phyloP scores from a whole-genome alignment of 2,888 invertebrate species.

The Dynastes hyllus region DNA sequence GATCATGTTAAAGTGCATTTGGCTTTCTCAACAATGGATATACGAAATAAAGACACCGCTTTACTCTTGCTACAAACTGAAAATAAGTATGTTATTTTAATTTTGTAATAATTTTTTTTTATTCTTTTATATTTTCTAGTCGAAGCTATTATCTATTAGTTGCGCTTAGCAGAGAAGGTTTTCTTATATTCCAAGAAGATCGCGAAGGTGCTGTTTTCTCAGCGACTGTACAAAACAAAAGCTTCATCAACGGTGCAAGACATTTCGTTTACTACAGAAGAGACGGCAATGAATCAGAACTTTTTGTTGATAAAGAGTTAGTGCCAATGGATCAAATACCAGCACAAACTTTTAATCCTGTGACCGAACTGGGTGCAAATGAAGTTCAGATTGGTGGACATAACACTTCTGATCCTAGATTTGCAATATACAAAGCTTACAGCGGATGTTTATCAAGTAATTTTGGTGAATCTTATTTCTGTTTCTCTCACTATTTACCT shows the following conservation, averaged over 20 bases:
- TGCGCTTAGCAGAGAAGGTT: constrained; percentile 88
- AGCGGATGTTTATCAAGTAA: constrained; percentile 92
- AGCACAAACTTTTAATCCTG: constrained; percentile 80
- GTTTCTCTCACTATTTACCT: neutral
- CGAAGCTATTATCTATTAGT: constrained; percentile 89
- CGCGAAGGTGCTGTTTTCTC: constrained; percentile 84
- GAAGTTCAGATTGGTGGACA: constrained; percentile 92
- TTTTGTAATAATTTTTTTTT: constrained; percentile 10
- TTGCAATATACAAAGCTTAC: constrained; percentile 89
- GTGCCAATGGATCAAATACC: constrained; percentile 81
- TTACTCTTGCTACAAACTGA: constrained; percentile 87
- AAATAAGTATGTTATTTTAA: constrained; percentile 77
- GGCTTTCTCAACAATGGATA: constrained; percentile 89
- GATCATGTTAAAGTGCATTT: constrained; percentile 87
- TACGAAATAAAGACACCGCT: constrained; percentile 85
- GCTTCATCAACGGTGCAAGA: constrained; percentile 87
- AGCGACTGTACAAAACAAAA: constrained; percentile 83
- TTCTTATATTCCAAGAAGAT: constrained; percentile 89
- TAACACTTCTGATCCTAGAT: constrained; percentile 87
- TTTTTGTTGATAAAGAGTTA: constrained; percentile 84
- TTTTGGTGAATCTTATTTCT: neutral
- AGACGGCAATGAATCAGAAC: constrained; percentile 80
- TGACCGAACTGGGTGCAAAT: constrained; percentile 81
- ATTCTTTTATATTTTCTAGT: constrained; percentile 68
- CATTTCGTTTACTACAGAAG: constrained; percentile 84